Base-by-base conservation (phyloP, 2,888 invertebrate species). In the Diarsia brunnea region DNA sequence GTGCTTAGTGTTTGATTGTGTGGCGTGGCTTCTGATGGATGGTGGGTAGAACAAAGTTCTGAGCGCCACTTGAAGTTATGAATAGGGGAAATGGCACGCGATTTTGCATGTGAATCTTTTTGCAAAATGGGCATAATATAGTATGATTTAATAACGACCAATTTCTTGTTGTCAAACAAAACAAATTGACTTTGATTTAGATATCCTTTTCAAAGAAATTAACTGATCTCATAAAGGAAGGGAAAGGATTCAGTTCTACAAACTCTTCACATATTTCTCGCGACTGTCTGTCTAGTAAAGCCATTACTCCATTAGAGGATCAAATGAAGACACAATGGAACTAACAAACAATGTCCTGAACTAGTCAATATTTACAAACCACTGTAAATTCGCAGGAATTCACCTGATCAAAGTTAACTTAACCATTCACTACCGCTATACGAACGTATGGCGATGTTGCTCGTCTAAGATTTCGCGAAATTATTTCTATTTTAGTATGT, bases 381-480 rank as follows among this genome's bases (percentile, higher is more conserved):
- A 49, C 73, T 77, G 81, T 53, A 69, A 77, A 65, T 83, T 84
- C 81, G 71, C 77, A 73, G 81, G 81, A 84, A 77, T 84, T 83
- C 79, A 64, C 64, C 61, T 64, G 72, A 72, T 75, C 69, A 79
- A 82, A 78, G 82, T 79, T 49, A 71, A 78, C 71, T 68, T 70
- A 51, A 82, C 65, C 64, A 72, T 61, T 74, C 61, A 70, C 61
- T 60, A 38, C 58, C n/a, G 21, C 61, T 11, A 31, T 58, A 73
- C 67, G 61, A 73, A 78, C 74, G 69, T 38, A 68, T 55, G 47
- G 64, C 53, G 63, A 75, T 69, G 76, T 72, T 65, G 55, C 73
- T 78, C 63, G 69, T 79, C 72, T 82, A 82, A 81, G 74, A 75
- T 81, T 86, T 83, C 86, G 75, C 77, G 81, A 88, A 85, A 81